Base-by-base conservation (phyloP, 2,888 invertebrate species). In the Drosophila dives region DNA sequence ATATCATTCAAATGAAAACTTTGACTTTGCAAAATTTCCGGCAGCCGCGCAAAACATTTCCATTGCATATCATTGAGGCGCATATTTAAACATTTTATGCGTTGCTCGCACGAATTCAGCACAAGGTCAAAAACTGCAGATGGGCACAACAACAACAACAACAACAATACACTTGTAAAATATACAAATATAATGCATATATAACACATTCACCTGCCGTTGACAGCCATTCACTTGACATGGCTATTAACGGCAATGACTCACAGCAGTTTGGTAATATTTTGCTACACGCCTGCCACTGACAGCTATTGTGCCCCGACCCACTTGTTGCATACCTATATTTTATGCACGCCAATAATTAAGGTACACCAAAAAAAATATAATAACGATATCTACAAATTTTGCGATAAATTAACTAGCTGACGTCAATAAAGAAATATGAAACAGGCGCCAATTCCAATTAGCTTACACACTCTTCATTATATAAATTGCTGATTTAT, bases 1-100 rank as follows among this genome's bases (percentile, higher is more conserved):
- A 53, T 42, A 42, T 40, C 59, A 50, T 49, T 55, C n/a, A 33
- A 71, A 77, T 71, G 51, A 68, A 63, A 55, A 53, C 64, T 36
- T 49, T 45, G 51, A 53, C 53, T 75, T 80, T 53, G 8, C 23
- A 15, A 65, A 68, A 80, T 72, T 81, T 89, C 81, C 81, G 81
- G 38, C 64, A 61, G 84, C 54, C 63, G 62, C 55, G 60, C 51
- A 20, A 60, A 38, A 60, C 72, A 70, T 61, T 81, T 84, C 15
- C 72, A 70, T 63, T 83, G 89, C 89, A 89, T 86, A 80, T 48
- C 51, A 51, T 63, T 56, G 42, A 77, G 87, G 87, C 89, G 85
- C 66, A 73, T 45, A 15, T 48, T 53, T 63, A 17, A 45, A 58
- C 58, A 59, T 58, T 49, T 50, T 49, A 26, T 62, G 56, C 12